A percentile compares a stretch with the other conserved stretches of the same genome.
Evolutionary conservation across 2,113 vertebrate genomes (phyloP).

Genomic region (Corydoras maculifer): DNA sequence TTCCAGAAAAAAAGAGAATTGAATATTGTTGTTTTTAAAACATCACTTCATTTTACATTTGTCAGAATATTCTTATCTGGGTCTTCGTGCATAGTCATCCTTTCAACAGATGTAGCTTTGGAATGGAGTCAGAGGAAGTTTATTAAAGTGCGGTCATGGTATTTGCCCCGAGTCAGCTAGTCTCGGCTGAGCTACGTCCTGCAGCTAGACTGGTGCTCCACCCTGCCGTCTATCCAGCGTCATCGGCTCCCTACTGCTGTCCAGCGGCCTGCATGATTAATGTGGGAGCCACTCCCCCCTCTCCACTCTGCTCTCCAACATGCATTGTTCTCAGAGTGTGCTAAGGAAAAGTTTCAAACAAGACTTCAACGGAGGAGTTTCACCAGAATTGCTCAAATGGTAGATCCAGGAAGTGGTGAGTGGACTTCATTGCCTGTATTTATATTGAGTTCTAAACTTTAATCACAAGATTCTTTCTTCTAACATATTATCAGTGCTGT

Average conservation of each 20-base stretch:
- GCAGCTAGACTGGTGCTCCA: constrained; percentile 19
- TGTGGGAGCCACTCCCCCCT: constrained; percentile 26
- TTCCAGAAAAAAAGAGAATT: no score
- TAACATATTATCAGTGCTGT: no score
- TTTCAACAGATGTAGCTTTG: constrained; percentile 7
- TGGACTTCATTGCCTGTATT: constrained; percentile 10
- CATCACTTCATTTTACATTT: constrained; percentile 17
- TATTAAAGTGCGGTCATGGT: constrained; percentile 25
- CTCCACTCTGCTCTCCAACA: constrained; percentile 14
- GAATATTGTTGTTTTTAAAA: no score
- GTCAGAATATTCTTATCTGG: constrained; percentile 31
- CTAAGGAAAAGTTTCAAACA: constrained; percentile 31
- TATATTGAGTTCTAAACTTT: no score
- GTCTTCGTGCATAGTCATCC: not conserved
- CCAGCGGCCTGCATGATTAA: constrained; percentile 29
- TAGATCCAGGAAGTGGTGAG: constrained; percentile 35
- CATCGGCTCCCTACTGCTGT: constrained; percentile 24
- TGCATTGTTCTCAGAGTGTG: constrained; percentile 40
- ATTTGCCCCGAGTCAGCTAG: constrained; percentile 29
- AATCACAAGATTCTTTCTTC: no score
- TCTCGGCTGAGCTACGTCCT: constrained; percentile 22
- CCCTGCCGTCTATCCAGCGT: constrained; percentile 29
- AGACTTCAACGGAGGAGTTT: not conserved
- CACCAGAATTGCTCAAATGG: constrained; percentile 3
- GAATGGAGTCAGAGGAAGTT: constrained; percentile 12